Percentiles rank a stretch among this genome's conserved stretches.
These are phyloP conservation scores for Busseola fusca DNA, from an alignment of 2,888 invertebrate species.

Conservation along the genomic window DNA sequence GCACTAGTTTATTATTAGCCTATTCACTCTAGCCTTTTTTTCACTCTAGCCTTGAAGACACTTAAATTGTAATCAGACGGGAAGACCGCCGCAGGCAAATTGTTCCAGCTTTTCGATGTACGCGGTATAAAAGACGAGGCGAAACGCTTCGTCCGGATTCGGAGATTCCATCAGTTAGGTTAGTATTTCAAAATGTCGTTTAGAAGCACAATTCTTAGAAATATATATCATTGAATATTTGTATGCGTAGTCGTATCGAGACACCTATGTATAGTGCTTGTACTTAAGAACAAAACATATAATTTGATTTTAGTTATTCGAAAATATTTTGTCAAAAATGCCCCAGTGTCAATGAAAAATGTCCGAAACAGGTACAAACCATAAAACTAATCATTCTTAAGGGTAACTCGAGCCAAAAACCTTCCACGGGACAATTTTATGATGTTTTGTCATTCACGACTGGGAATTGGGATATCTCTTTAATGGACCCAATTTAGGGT, in stretches of 20 bases:
- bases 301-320: not conserved
- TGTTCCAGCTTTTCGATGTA: no score
- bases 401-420: conserved; percentile 64
- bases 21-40: no score
- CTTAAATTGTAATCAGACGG: no score
- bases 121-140: no score
- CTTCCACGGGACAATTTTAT: conserved; percentile 62
- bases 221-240: not conserved
- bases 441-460: conserved; percentile 66
- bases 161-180: not conserved
- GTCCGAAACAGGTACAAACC: conserved; percentile 22
- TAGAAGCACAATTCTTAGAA: not conserved
- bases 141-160: no score
- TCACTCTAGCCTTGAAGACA: no score
- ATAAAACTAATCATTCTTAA: conserved; percentile 62
- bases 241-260: not conserved
- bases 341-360: conserved; percentile 1
- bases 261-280: not conserved
- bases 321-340: not conserved
- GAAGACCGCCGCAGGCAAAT: no score
- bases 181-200: not conserved
- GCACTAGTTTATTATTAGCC: no score
- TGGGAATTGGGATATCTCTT: conserved; percentile 65
- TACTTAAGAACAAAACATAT: not conserved
- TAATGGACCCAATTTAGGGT: conserved; percentile 64